Conservation (phyloP, 1,140 invertebrate genomes). For the Apis florea region DNA sequence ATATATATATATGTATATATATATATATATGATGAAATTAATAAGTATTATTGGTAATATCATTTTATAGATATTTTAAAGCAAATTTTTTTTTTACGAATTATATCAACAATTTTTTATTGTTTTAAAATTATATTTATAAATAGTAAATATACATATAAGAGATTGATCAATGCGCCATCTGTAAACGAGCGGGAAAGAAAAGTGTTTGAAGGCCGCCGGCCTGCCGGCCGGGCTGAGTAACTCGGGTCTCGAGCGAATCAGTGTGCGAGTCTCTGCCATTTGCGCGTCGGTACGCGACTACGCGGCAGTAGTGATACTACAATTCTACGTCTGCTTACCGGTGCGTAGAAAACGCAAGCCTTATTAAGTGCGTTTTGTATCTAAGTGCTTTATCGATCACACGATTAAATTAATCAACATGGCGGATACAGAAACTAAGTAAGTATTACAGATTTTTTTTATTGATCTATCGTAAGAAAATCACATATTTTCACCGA, state of each 20-base stretch:
- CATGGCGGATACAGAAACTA: conserved; percentile 77
- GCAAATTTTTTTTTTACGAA: too few species aligned
- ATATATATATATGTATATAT: too few species aligned
- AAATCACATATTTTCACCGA: conserved; percentile 39
- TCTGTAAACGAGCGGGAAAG: conserved; percentile 78
- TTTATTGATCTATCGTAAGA: conserved; percentile 46
- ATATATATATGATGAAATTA: not conserved
- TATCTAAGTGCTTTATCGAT: conserved; percentile 41
- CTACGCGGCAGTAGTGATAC: conserved; percentile 69
- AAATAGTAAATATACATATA: not conserved
- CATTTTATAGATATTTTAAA: too few species aligned
- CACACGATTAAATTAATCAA: conserved; percentile 58
- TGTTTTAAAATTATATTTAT: conserved; percentile 11
- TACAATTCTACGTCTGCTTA: conserved; percentile 61
- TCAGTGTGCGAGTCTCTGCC: conserved; percentile 74
- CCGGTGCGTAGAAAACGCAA: conserved; percentile 65
- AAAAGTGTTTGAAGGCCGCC: conserved; percentile 78
- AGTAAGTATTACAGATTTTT: conserved; percentile 70
- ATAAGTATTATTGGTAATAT: not conserved
- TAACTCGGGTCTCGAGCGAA: conserved; percentile 69
- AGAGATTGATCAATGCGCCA: conserved; percentile 62
- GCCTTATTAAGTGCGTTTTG: conserved; percentile 34
- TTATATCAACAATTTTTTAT: not conserved
- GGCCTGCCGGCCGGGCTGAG: conserved; percentile 75
- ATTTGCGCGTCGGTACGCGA: conserved; percentile 78